Evolutionary conservation across 2,113 vertebrate genomes (phyloP).

Genomic region (Pterophyllum scalare): DNA sequence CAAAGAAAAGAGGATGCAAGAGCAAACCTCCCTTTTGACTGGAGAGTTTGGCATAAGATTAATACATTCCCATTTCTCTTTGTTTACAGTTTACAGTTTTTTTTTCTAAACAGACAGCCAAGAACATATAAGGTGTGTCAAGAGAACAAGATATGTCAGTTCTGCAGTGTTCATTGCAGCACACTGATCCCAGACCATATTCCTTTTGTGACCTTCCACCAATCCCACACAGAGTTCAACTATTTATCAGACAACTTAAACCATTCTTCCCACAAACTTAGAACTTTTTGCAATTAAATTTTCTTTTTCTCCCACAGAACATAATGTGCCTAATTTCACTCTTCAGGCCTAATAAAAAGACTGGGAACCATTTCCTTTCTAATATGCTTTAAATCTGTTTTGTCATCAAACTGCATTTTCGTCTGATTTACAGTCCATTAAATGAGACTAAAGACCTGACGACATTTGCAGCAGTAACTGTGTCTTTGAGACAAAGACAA

Average conservation of each 20-base stretch:
- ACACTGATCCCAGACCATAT: constrained; percentile 28
- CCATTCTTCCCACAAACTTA: constrained; percentile 1
- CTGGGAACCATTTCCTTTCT: constrained; percentile 15
- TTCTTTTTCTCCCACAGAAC: constrained; percentile 10
- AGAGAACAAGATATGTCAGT: constrained; percentile 45
- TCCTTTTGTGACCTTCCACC: constrained; percentile 17
- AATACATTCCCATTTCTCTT: constrained; percentile 32
- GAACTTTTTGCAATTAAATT: neutral
- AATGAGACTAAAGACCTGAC: constrained; percentile 26
- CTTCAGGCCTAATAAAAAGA: constrained; percentile 24
- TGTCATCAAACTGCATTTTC: constrained; percentile 34
- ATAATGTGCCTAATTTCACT: constrained; percentile 26
- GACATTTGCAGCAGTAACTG: constrained; percentile 12
- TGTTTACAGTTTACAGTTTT: constrained; percentile 43
- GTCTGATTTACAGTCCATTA: constrained; percentile 51
- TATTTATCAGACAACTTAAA: neutral
- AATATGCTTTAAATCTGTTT: constrained; percentile 55
- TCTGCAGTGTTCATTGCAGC: constrained; percentile 34
- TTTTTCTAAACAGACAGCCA: constrained; percentile 31
- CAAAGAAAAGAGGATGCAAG: constrained; percentile 46
- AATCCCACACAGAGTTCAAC: constrained; percentile 8
- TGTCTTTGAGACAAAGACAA: constrained; percentile 12
- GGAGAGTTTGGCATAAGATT: constrained; percentile 58
- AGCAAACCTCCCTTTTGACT: constrained; percentile 34
- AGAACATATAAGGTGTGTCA: constrained; percentile 47